phyloP scores from a whole-genome alignment of 2,113 vertebrate species.

The Origma solitaria region DNA sequence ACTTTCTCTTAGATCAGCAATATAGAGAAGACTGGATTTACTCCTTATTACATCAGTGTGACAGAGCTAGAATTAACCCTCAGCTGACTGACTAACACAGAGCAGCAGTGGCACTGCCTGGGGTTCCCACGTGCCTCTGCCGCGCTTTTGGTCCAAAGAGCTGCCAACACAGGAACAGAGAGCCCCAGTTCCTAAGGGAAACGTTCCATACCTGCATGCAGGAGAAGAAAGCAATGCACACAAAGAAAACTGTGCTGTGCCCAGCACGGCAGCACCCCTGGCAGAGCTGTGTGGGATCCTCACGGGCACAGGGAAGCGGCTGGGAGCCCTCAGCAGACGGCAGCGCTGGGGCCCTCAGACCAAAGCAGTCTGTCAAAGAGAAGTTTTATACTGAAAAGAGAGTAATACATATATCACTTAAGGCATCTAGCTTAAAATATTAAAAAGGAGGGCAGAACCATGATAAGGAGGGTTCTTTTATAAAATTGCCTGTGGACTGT shows the following conservation, averaged over 20 bases:
- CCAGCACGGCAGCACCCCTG: not conserved
- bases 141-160: not conserved
- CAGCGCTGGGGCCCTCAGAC: not conserved
- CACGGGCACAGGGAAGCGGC: fast-evolving
- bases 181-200: not conserved
- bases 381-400: not conserved
- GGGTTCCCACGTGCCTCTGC: not conserved
- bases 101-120: not conserved
- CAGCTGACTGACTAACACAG: not conserved
- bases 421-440: conserved; percentile 42
- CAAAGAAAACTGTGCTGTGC: not conserved
- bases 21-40: not conserved
- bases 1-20: not conserved
- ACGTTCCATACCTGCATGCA: not conserved
- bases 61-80: not conserved
- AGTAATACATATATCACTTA: conserved; percentile 8
- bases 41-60: not conserved
- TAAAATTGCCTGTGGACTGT: conserved; percentile 42
- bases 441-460: conserved; percentile 30
- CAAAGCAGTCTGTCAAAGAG: not conserved
- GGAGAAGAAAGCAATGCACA: not conserved
- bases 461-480: not conserved
- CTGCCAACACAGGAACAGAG: not conserved
- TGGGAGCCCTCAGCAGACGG: not conserved
- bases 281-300: not conserved